phyloP scores from a whole-genome alignment of 2,797 vertebrate species.

The Rachycentron canadum region DNA sequence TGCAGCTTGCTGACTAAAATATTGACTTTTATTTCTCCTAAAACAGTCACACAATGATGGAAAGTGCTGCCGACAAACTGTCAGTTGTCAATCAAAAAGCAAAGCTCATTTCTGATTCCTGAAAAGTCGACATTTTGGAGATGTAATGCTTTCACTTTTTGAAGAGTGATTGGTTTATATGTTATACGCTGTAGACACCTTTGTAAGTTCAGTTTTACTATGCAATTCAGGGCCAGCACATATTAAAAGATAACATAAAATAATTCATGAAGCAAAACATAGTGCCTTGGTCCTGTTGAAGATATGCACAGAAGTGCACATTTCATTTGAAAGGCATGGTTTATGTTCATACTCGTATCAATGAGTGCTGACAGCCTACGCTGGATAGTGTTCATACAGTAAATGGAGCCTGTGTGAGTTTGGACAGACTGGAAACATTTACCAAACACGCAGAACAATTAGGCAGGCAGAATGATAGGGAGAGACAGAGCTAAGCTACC shows the following conservation, averaged over 20 bases:
- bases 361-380: constrained; percentile 33
- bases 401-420: constrained; percentile 28
- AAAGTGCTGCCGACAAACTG: constrained; percentile 10
- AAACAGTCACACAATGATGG: constrained; percentile 14
- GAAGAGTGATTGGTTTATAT: not conserved
- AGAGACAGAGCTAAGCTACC: constrained; percentile 63
- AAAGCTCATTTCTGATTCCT: constrained; percentile 8
- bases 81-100: constrained; percentile 29
- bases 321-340: constrained; percentile 1
- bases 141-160: constrained; percentile 18
- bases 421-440: constrained; percentile 50
- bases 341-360: constrained; percentile 33
- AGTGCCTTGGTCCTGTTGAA: not conserved
- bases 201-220: constrained; percentile 1
- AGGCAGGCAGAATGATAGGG: constrained; percentile 58
- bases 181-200: not conserved
- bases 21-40: not conserved
- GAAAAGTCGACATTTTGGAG: constrained; percentile 23
- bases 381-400: constrained; percentile 30
- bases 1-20: constrained; percentile 18
- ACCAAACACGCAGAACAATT: constrained; percentile 72
- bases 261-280: too few relatives aligned
- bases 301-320: not conserved
- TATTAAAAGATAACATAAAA: constrained; percentile 9
- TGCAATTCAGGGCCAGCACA: not conserved